These are phyloP conservation scores for Meta bourneti DNA, from an alignment of 2,888 invertebrate genomes.

Conservation along the genomic window DNA sequence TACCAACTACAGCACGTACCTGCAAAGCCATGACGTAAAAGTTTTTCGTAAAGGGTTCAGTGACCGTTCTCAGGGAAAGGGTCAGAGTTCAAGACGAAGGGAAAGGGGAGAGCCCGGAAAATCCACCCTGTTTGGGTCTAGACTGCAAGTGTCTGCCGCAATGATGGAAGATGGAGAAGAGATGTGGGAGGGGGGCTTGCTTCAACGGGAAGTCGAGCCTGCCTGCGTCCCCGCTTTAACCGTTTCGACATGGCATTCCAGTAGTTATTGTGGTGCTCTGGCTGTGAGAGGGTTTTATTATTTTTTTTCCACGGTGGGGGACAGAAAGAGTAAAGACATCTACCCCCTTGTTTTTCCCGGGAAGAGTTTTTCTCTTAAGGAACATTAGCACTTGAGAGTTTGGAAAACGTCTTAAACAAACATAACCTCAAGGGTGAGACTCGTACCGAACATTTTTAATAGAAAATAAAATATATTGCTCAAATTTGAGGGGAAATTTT, in stretches of 20 bases:
- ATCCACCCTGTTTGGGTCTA: slow-evolving; percentile 69
- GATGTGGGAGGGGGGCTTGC: slow-evolving; percentile 54
- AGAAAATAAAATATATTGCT: too few species aligned
- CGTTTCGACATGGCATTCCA: slow-evolving; percentile 71
- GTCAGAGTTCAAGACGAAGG: slow-evolving; percentile 50
- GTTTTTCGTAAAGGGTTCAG: slow-evolving; percentile 45
- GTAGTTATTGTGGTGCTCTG: slow-evolving; percentile 30
- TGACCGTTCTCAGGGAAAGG: slow-evolving; percentile 61
- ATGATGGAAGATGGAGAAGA: slow-evolving; percentile 17
- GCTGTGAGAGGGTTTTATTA: slow-evolving; percentile 36
- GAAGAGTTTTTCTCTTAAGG: slow-evolving; percentile 18
- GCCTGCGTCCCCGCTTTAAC: slow-evolving; percentile 29
- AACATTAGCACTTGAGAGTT: slow-evolving; percentile 4
- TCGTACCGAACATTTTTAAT: too few species aligned
- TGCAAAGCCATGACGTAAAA: background rate
- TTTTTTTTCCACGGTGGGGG: background rate
- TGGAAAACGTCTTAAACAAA: background rate
- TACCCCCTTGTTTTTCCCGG: background rate
- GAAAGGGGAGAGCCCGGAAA: slow-evolving; percentile 66
- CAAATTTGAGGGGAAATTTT: too few species aligned
- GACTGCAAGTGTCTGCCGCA: slow-evolving; percentile 45
- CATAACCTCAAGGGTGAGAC: background rate
- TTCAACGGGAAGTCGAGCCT: slow-evolving; percentile 63
- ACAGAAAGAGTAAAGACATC: background rate
- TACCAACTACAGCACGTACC: slow-evolving; percentile 53